phyloP scores from a whole-genome alignment of 2,113 vertebrate species.

The Dinomys branickii region DNA sequence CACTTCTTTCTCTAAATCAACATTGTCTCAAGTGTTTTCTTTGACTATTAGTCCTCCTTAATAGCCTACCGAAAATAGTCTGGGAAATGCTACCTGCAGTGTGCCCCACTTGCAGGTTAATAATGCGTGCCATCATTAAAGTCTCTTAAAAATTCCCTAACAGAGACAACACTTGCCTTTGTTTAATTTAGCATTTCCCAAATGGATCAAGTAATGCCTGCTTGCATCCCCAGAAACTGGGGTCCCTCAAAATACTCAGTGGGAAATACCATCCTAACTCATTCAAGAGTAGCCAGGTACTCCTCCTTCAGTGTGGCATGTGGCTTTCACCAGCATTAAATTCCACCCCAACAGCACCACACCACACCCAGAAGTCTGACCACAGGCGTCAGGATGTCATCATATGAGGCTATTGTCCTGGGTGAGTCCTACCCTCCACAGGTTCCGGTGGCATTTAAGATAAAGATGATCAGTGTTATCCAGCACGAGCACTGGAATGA shows the following conservation, averaged over 20 bases:
- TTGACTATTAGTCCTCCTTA: not conserved
- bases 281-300: not conserved
- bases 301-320: not conserved
- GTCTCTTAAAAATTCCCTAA: not conserved
- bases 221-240: not conserved
- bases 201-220: not conserved
- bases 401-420: not conserved
- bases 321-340: not conserved
- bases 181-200: slow-evolving; percentile 29
- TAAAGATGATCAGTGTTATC: not conserved
- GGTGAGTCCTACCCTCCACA: not conserved
- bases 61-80: not conserved
- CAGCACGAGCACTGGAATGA: not conserved
- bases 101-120: not conserved
- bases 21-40: slow-evolving; percentile 25
- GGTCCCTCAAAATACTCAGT: not conserved
- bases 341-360: not conserved
- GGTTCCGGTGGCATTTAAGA: not conserved
- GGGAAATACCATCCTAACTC: not conserved
- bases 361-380: not conserved
- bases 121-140: not conserved
- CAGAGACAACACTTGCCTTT: not conserved
- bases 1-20: slow-evolving; percentile 12
- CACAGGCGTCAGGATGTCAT: not conserved
- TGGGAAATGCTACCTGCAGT: not conserved